These are phyloP conservation scores for Drosophila seclusa DNA, from an alignment of 2,888 invertebrate genomes.

Conservation along the genomic window DNA sequence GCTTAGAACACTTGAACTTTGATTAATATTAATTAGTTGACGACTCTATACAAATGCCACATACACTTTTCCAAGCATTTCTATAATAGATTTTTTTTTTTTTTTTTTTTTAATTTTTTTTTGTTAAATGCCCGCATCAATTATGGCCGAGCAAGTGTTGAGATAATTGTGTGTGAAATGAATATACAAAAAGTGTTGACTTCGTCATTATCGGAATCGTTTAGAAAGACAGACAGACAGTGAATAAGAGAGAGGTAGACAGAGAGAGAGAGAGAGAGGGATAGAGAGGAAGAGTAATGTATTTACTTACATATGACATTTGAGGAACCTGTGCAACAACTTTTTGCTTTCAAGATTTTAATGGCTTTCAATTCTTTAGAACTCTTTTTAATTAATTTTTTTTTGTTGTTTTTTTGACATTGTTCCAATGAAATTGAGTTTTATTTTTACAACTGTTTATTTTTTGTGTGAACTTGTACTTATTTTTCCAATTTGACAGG, in stretches of 20 bases:
- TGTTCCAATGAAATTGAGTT: not conserved
- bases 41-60: not conserved
- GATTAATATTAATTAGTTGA: constrained; percentile 40
- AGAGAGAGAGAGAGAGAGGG: not conserved
- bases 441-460: not conserved
- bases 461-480: not conserved
- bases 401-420: not conserved
- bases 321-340: not conserved
- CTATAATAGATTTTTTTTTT: not conserved
- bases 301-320: not conserved
- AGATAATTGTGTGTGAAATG: constrained; percentile 48
- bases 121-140: constrained; percentile 12
- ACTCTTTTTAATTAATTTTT: not conserved
- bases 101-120: not conserved
- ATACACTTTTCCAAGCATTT: not conserved
- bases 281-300: not conserved
- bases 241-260: not conserved
- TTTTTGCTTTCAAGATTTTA: not conserved
- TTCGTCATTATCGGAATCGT: constrained; percentile 28
- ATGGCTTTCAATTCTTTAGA: constrained; percentile 1
- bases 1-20: not conserved
- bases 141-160: constrained; percentile 28
- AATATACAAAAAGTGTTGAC: constrained; percentile 14
- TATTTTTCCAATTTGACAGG: not conserved
- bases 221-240: constrained; percentile 13